Percentiles rank a stretch among this genome's conserved stretches.
phyloP scores from a whole-genome alignment of 2,797 vertebrate species.

The Odontamblyopus lacepedii region DNA sequence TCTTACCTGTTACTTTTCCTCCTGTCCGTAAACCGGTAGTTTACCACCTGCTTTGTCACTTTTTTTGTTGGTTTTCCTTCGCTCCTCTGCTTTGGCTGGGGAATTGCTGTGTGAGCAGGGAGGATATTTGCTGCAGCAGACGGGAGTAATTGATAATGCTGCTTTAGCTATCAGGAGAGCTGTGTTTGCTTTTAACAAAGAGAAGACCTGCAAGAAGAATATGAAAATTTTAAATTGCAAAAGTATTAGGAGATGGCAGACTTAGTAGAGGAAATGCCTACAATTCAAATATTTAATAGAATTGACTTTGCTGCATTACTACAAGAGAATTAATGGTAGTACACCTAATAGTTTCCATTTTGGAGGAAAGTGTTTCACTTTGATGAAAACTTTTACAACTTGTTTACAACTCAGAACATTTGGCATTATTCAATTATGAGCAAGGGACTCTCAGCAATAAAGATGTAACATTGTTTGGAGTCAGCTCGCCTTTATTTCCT shows the following conservation, averaged over 20 bases:
- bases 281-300: neutral
- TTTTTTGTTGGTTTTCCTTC: slow-evolving; percentile 1
- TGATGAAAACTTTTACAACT: neutral
- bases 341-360: neutral
- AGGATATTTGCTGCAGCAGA: slow-evolving; percentile 69
- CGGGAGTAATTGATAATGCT: slow-evolving; percentile 70
- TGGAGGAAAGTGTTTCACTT: neutral
- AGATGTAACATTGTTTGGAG: neutral
- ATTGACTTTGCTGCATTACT: neutral
- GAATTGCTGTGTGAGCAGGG: slow-evolving; percentile 71
- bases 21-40: slow-evolving; percentile 2
- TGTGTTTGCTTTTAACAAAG: slow-evolving; percentile 49
- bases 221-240: neutral
- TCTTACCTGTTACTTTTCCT: slow-evolving; percentile 1
- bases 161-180: slow-evolving; percentile 57
- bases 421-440: no score
- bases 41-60: slow-evolving; percentile 13
- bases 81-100: slow-evolving; percentile 24
- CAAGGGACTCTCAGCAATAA: neutral
- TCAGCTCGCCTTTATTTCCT: neutral
- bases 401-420: neutral
- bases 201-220: slow-evolving; percentile 17
- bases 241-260: neutral
- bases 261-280: neutral
- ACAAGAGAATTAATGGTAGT: neutral